These are phyloP conservation scores for Megamerina dolium DNA, from an alignment of 2,888 invertebrate genomes.

Conservation along the genomic window DNA sequence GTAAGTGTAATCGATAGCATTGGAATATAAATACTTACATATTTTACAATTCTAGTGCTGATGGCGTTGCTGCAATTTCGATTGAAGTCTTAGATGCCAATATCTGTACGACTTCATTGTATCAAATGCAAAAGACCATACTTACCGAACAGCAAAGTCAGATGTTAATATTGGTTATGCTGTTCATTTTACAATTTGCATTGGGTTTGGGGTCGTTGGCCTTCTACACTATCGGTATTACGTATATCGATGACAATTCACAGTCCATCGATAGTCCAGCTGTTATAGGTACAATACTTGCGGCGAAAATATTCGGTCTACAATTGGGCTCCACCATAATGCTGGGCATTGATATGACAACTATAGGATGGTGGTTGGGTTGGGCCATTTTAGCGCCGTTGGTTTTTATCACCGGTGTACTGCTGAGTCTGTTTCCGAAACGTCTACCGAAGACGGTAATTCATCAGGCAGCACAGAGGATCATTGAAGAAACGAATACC, in stretches of 20 bases:
- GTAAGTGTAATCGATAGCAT: constrained; percentile 27
- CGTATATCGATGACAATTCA: constrained; percentile 59
- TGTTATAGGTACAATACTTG: constrained; percentile 46
- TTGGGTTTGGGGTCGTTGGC: constrained; percentile 51
- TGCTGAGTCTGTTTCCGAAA: constrained; percentile 56
- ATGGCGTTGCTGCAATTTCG: constrained; percentile 21
- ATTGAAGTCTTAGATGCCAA: constrained; percentile 26
- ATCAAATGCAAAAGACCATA: constrained; percentile 18
- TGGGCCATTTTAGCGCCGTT: constrained; percentile 52
- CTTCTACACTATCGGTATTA: constrained; percentile 54
- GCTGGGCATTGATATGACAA: constrained; percentile 32
- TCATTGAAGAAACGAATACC: constrained; percentile 48
- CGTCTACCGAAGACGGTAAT: constrained; percentile 53
- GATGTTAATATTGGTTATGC: constrained; percentile 47
- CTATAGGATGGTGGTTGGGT: constrained; percentile 51
- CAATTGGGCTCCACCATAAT: constrained; percentile 46
- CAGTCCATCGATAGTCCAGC: constrained; percentile 51
- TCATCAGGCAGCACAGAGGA: constrained; percentile 54
- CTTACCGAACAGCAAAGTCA: constrained; percentile 34
- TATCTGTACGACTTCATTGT: constrained; percentile 30
- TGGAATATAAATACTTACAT: too few relatives aligned
- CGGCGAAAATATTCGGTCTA: constrained; percentile 42
- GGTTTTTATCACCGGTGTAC: constrained; percentile 50
- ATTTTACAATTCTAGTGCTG: constrained; percentile 22
- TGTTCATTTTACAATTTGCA: constrained; percentile 52